Conservation (phyloP, 2,888 invertebrate genomes). For the Anorthoa munda region DNA sequence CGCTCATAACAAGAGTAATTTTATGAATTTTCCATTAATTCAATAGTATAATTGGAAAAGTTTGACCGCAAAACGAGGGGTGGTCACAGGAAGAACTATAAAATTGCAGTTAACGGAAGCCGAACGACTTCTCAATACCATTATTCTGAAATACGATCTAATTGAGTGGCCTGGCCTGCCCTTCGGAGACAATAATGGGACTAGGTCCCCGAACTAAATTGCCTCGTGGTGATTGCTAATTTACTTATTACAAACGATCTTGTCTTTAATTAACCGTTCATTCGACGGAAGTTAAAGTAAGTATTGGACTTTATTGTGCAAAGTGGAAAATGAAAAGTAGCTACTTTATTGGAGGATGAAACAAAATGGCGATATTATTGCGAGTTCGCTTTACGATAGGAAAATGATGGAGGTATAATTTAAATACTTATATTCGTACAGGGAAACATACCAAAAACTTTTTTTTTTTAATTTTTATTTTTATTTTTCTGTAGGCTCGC, state of each 20-base stretch:
- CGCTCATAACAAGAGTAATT: constrained; percentile 73
- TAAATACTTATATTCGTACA: background rate
- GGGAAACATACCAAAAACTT: background rate
- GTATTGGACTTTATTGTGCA: constrained; percentile 35
- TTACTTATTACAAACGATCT: constrained; percentile 68
- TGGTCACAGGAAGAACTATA: constrained; percentile 80
- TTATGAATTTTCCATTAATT: constrained; percentile 80
- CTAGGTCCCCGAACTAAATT: constrained; percentile 58
- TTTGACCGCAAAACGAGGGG: constrained; percentile 76
- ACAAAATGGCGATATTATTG: background rate
- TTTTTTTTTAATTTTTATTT: no score
- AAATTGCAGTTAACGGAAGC: constrained; percentile 81
- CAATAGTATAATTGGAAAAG: constrained; percentile 82
- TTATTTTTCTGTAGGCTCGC: no score
- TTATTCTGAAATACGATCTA: constrained; percentile 81
- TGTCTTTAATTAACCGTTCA: constrained; percentile 63
- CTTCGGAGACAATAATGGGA: constrained; percentile 65
- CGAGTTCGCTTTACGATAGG: background rate
- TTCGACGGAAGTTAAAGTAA: constrained; percentile 48
- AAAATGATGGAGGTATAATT: background rate
- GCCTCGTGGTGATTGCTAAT: constrained; percentile 64
- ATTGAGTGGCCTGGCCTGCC: constrained; percentile 74
- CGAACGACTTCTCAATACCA: constrained; percentile 82
- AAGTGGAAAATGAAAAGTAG: constrained; percentile 10
- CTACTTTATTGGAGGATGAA: background rate